These are phyloP conservation scores for Mesembrinibis cayennensis DNA, from an alignment of 2,113 vertebrate species.

Conservation along the genomic window DNA sequence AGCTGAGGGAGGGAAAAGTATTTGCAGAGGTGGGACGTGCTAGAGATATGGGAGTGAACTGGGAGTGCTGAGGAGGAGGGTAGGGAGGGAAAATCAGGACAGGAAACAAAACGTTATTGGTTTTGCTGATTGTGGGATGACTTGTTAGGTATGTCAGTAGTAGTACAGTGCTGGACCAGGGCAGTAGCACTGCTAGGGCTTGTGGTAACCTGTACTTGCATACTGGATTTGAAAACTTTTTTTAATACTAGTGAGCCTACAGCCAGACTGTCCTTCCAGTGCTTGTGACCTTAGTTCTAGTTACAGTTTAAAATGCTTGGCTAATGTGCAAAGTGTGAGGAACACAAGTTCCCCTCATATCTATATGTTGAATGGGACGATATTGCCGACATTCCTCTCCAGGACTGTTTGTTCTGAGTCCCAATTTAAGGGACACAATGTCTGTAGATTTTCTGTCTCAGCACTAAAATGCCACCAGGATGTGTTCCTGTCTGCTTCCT, in stretches of 20 bases:
- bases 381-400: not conserved
- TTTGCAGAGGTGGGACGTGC: not conserved
- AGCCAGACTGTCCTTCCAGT: not conserved
- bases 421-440: not conserved
- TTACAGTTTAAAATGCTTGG: not conserved
- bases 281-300: not conserved
- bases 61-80: not conserved
- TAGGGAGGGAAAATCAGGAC: not conserved
- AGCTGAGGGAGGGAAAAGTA: not conserved
- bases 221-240: not conserved
- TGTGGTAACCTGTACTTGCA: not conserved
- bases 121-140: not conserved
- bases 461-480: not conserved
- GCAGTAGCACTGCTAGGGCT: not conserved
- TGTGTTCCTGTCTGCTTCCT: not conserved
- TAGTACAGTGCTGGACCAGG: not conserved
- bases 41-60: not conserved
- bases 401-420: not conserved
- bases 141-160: not conserved
- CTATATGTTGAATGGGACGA: not conserved
- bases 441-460: not conserved
- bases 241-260: not conserved
- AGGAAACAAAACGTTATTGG: not conserved
- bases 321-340: not conserved
- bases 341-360: not conserved